A percentile compares a stretch with the other conserved stretches of the same genome.
These are phyloP conservation scores for Oscheius sp. DNA, from an alignment of 2,888 invertebrate genomes.

Conservation along the genomic window DNA sequence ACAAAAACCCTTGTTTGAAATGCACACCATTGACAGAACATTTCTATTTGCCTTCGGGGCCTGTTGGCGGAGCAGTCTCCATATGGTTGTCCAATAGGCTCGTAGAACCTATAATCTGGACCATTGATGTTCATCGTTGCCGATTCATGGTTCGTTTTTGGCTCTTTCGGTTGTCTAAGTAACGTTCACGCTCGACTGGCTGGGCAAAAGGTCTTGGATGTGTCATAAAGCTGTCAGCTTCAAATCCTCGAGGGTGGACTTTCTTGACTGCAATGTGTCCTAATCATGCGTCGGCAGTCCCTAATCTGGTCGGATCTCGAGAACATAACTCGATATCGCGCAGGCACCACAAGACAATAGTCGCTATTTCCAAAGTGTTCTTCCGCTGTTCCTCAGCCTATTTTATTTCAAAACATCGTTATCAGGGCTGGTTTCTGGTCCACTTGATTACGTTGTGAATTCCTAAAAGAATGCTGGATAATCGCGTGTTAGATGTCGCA, in stretches of 20 bases:
- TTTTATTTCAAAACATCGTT: background rate
- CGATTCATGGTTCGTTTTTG: constrained; percentile 17
- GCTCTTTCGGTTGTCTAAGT: constrained; percentile 7
- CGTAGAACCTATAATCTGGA: background rate
- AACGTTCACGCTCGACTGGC: constrained; percentile 16
- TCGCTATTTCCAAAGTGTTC: constrained; percentile 16
- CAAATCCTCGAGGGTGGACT: constrained; percentile 27
- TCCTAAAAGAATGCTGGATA: constrained; percentile 8
- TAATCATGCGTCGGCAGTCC: constrained; percentile 30
- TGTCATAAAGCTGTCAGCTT: constrained; percentile 9
- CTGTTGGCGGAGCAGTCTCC: background rate
- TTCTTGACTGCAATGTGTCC: constrained; percentile 20
- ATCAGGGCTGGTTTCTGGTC: no score
- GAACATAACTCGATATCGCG: constrained; percentile 32
- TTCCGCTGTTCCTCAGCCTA: constrained; percentile 4
- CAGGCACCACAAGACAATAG: constrained; percentile 21
- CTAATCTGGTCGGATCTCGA: constrained; percentile 31
- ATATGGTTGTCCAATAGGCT: background rate
- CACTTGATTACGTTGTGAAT: background rate
- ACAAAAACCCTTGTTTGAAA: no score
- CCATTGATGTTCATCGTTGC: constrained; percentile 3
- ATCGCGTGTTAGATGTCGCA: constrained; percentile 22
- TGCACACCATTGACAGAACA: no score
- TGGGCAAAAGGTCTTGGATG: background rate
- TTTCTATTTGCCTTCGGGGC: background rate